Percentiles rank a stretch among this genome's conserved stretches.
Conservation (phyloP, 2,888 invertebrate species). For the Cantharis rustica region DNA sequence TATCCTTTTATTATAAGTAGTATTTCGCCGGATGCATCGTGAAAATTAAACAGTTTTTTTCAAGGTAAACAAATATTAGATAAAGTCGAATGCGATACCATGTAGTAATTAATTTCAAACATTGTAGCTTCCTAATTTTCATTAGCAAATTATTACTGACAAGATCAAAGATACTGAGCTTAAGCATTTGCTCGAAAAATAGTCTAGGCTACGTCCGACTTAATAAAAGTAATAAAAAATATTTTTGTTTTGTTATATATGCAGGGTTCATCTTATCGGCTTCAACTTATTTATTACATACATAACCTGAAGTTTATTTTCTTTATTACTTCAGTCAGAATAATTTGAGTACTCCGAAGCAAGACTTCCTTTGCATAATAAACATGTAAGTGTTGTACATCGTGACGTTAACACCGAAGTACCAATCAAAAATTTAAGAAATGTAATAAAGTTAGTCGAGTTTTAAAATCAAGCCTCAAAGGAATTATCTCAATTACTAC, state of each 20-base stretch:
- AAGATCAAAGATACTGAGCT: no score
- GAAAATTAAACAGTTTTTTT: no score
- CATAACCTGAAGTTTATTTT: background rate
- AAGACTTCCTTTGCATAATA: background rate
- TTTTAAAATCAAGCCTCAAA: conserved; percentile 9
- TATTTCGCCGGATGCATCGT: no score
- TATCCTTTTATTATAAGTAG: no score
- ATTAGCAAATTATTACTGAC: no score
- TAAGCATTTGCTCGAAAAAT: no score
- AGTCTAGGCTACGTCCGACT: no score
- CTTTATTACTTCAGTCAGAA: background rate
- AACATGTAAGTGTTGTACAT: background rate
- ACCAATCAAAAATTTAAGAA: conserved; percentile 5
- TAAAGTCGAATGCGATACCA: no score
- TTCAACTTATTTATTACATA: background rate
- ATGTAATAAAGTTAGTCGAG: conserved; percentile 5
- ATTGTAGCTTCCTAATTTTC: no score
- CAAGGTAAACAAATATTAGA: no score
- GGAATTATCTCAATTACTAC: conserved; percentile 7
- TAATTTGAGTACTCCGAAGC: background rate
- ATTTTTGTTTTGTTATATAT: background rate
- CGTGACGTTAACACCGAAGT: background rate
- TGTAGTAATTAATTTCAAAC: no score
- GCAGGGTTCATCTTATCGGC: background rate
- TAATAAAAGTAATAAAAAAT: background rate